Conservation (phyloP, 2,113 vertebrate species). For the Himantopus leucocephalus region DNA sequence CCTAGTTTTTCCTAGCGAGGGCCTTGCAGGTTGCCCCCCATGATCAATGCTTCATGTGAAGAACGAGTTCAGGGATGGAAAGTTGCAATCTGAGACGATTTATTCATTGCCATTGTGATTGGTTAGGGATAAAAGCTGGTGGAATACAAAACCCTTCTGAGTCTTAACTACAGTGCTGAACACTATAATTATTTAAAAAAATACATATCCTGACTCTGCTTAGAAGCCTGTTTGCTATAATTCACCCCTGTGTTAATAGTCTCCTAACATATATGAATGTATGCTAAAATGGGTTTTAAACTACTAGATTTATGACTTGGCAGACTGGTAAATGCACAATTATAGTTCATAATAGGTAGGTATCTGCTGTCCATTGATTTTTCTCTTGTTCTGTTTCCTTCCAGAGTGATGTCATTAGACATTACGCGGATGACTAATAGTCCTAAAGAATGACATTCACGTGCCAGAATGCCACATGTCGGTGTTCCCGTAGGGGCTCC, state of each 20-base stretch:
- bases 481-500: not conserved
- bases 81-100: constrained; percentile 34
- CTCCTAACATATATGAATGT: constrained; percentile 64
- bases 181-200: constrained; percentile 63
- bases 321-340: constrained; percentile 61
- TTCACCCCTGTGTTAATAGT: constrained; percentile 53
- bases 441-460: constrained; percentile 44
- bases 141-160: constrained; percentile 58
- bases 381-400: constrained; percentile 64
- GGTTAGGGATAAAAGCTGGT: constrained; percentile 46
- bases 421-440: constrained; percentile 45
- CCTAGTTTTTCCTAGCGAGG: not conserved
- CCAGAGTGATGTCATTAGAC: constrained; percentile 66
- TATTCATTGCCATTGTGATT: constrained; percentile 37
- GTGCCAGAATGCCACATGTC: constrained; percentile 36
- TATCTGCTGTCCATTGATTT: constrained; percentile 70
- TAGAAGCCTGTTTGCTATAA: constrained; percentile 52
- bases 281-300: constrained; percentile 66
- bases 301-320: constrained; percentile 64
- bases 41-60: not conserved
- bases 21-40: not conserved
- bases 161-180: constrained; percentile 49
- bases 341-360: constrained; percentile 69
- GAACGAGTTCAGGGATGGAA: not conserved
- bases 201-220: constrained; percentile 44